Base-by-base conservation (phyloP, 2,797 vertebrate species). In the Cephalopachus bancanus region DNA sequence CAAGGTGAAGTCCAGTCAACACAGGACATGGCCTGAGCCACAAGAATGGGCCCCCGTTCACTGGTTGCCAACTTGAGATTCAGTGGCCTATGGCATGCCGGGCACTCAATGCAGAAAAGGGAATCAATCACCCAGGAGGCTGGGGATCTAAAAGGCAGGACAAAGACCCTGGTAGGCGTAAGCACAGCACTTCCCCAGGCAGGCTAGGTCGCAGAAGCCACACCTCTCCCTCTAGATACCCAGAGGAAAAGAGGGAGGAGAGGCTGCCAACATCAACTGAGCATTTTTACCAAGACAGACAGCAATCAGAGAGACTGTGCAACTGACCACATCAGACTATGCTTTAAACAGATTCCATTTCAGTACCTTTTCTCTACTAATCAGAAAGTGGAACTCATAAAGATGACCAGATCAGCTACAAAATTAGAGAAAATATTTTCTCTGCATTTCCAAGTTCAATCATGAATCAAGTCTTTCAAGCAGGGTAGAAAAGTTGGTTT, bases 401-500 rank as follows among this genome's bases (percentile, higher is more conserved):
- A 75, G 69, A 90, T 0, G 44, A 59, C 9, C 65, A 80, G 11
- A 79, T 79, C 51, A 30, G 20, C 53, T 65, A 33, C 53, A 75
- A 89, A 22, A 65, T 14, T n/a, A 92, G 90, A 89, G 49, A 71
- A 87, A 92, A 76, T 3, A 57, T 62, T 72, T 67, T 65, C 28
- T 78, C 55, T 67, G 9, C 44, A 90, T 62, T 87, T 87, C 51
- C 59, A 92, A 84, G 14, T 62, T 62, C 81, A 95, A 87, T 22
- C 20, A 1, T 81, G 75, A 85, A 81, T 60, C 53, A 89, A 37
- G 62, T 87, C 91, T 90, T 95, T 92, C 65, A 49, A 86, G 30
- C 4, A 62, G 20, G 26, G 28, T 71, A 93, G 87, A 65, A 83
- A 75, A 74, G 22, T 1, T 60, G 16, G 16, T 92, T 85, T 84